These are phyloP conservation scores for Tenthredo notha DNA, from an alignment of 2,888 invertebrate genomes.

Conservation along the genomic window DNA sequence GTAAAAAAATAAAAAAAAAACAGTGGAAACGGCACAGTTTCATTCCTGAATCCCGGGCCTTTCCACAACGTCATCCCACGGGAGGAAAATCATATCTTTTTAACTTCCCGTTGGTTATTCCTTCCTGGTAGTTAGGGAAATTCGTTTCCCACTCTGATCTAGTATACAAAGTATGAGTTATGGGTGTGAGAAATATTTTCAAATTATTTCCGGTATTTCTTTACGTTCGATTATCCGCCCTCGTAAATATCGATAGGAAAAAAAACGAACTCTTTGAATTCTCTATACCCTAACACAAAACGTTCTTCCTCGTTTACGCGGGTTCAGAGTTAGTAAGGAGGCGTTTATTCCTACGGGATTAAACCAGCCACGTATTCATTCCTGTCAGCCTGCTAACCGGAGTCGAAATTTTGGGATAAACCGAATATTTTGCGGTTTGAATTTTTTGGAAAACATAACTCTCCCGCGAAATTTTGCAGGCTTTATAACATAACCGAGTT, in stretches of 20 bases:
- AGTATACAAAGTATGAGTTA: neutral
- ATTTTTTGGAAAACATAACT: neutral
- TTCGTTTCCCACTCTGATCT: slow-evolving; percentile 22
- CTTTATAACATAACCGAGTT: neutral
- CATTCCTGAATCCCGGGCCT: neutral
- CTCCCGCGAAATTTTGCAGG: neutral
- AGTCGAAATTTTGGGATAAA: slow-evolving; percentile 30
- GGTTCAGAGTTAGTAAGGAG: neutral
- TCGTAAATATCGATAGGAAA: neutral
- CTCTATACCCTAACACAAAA: neutral
- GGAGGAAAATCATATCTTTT: neutral
- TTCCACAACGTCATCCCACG: neutral
- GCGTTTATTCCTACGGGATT: slow-evolving; percentile 15
- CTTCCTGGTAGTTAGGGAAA: slow-evolving; percentile 26
- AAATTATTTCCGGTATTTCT: neutral
- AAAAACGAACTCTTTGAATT: no score
- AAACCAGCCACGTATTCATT: neutral
- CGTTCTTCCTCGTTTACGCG: neutral
- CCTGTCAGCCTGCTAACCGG: slow-evolving; percentile 38
- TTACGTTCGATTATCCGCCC: neutral
- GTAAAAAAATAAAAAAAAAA: neutral
- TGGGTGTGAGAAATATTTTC: no score
- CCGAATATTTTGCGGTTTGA: neutral
- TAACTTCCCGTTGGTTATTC: neutral
- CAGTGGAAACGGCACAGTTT: neutral